These are phyloP conservation scores for Hyaena hyaena DNA, from an alignment of 2,113 vertebrate genomes.

Conservation along the genomic window DNA sequence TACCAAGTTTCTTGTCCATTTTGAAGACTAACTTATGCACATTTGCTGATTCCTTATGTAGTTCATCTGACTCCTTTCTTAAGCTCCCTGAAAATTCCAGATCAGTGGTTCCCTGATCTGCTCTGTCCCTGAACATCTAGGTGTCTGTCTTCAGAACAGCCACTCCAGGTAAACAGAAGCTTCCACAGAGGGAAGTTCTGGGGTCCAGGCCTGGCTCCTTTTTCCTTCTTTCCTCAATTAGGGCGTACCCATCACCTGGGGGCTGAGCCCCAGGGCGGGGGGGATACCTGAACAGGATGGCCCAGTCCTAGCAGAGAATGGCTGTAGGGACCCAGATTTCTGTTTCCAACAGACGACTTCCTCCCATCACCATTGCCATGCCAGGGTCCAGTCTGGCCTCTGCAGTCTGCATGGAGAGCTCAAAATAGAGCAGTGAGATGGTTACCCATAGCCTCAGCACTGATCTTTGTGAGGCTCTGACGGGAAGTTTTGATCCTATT, in stretches of 20 bases:
- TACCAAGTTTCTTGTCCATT: background rate
- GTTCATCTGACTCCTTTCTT: background rate
- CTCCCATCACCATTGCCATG: background rate
- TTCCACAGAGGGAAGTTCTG: background rate
- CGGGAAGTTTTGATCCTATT: constrained; percentile 40
- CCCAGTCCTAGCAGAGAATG: background rate
- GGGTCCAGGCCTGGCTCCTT: background rate
- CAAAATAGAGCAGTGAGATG: accelerated
- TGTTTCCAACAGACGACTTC: background rate
- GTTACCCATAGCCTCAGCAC: too few species aligned
- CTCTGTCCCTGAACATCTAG: background rate
- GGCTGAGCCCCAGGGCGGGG: background rate
- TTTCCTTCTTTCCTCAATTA: background rate
- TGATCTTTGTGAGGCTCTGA: background rate
- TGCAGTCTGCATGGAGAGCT: background rate
- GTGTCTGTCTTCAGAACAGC: background rate
- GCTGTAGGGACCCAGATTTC: background rate
- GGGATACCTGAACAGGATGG: background rate
- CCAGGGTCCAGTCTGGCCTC: background rate
- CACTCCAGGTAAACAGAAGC: background rate
- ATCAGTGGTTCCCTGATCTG: background rate
- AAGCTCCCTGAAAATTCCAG: constrained; percentile 1
- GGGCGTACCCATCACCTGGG: background rate
- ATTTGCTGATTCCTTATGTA: background rate
- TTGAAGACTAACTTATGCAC: background rate